Percentiles rank a stretch among this genome's conserved stretches.
phyloP scores from a whole-genome alignment of 2,797 vertebrate species.

The Anguilla pacifica region DNA sequence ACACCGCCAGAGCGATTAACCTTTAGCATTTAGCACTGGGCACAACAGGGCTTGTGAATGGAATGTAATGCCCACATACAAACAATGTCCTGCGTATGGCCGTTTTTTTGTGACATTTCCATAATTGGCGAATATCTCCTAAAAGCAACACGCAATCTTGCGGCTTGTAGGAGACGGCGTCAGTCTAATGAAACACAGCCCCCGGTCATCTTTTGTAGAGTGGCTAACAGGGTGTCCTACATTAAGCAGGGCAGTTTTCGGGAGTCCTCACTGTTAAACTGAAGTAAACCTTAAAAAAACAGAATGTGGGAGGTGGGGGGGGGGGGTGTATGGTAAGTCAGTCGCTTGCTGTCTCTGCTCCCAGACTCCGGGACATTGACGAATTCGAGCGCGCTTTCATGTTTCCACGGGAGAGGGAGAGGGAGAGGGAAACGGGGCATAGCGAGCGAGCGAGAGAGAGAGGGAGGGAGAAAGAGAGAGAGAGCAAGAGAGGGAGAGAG shows the following conservation, averaged over 20 bases:
- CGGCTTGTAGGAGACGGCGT: neutral
- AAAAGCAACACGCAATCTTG: neutral
- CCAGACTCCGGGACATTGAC: constrained; percentile 44
- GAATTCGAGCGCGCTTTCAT: constrained; percentile 41
- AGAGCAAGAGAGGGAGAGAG: constrained; percentile 23
- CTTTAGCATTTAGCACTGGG: neutral
- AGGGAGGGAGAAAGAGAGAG: neutral
- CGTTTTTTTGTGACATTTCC: constrained; percentile 16
- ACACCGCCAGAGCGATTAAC: neutral
- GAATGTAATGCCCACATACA: neutral
- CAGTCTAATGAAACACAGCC: neutral
- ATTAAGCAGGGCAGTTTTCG: neutral
- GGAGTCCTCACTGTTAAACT: neutral
- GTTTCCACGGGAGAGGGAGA: too few species aligned
- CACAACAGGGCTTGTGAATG: neutral
- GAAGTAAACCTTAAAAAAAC: neutral
- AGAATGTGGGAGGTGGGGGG: neutral
- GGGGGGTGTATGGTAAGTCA: neutral
- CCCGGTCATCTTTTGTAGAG: neutral
- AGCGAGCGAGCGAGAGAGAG: neutral
- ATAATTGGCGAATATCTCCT: neutral
- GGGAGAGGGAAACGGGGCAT: constrained; percentile 44
- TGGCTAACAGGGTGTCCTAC: neutral
- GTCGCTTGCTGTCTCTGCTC: neutral
- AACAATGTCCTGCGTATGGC: neutral